Conservation (phyloP, 2,113 vertebrate species). For the Thamnaconus septentrionalis region DNA sequence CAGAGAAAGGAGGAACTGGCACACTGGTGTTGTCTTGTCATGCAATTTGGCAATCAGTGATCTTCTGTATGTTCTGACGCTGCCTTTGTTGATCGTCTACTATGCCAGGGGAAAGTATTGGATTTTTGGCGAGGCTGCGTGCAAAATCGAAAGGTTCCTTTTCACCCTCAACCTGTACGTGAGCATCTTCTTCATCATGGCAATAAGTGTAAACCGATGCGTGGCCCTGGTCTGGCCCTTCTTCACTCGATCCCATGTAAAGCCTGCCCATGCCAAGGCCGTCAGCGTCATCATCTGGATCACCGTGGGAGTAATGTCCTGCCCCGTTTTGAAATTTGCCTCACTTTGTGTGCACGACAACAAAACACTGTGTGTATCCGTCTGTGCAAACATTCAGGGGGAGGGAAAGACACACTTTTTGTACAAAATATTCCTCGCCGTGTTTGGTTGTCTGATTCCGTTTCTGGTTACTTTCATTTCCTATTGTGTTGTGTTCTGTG, state of each 20-base stretch:
- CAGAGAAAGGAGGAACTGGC: conserved; percentile 71
- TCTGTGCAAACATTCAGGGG: rapidly evolving
- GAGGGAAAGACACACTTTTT: background rate
- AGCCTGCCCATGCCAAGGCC: conserved; percentile 66
- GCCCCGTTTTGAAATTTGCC: conserved; percentile 73
- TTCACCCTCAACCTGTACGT: conserved; percentile 83
- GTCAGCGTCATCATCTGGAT: conserved; percentile 69
- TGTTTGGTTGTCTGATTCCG: conserved; percentile 76
- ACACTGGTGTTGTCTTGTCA: conserved; percentile 76
- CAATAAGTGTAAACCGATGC: conserved; percentile 83
- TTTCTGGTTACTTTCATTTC: conserved; percentile 76
- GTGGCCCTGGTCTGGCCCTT: conserved; percentile 80
- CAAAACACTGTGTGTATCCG: conserved; percentile 29
- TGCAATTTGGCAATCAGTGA: conserved; percentile 82
- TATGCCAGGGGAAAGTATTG: conserved; percentile 69
- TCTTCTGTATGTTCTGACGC: conserved; percentile 76
- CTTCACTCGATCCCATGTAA: conserved; percentile 58
- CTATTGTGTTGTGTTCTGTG: conserved; percentile 68
- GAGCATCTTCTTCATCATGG: conserved; percentile 80
- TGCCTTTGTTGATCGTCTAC: conserved; percentile 77
- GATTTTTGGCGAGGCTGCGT: conserved; percentile 63
- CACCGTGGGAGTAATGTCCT: conserved; percentile 61
- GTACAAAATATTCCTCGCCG: conserved; percentile 70
- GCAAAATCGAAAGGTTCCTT: conserved; percentile 80
- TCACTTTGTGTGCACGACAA: background rate